Base-by-base conservation (phyloP, 2,888 invertebrate genomes). In the Leptopilina myrica region DNA sequence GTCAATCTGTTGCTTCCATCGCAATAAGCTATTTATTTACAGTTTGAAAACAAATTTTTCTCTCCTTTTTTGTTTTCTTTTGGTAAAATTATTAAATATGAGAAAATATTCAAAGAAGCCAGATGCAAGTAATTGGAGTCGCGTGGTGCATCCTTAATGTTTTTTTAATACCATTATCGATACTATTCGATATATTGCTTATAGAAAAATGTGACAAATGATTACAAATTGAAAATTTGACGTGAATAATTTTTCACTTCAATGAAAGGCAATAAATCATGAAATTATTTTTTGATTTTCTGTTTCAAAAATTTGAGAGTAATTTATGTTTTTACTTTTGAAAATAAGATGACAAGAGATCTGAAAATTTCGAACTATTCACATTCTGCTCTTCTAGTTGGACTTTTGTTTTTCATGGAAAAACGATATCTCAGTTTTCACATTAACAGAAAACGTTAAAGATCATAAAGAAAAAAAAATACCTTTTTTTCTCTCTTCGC, bases 91-190 rank as follows among this genome's bases (percentile, higher is more conserved):
- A 26, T 64, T 64, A 8, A 5, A 43, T 43, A 43, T 33, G 49
- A 69, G 26, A 69, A 8, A 53, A 69, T 33, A 73, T 56, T 56
- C 8, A 49, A 8, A 56, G 33, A 73, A 73, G 33, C 56, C 56
- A n/a, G 11, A 73, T 11, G 40, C 56, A 40, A 56, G 33, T 73
- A 73, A 73, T 73, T 14, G 14, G 14, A 69, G 56, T 73, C 53
- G 56, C 73, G 69, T 73, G 69, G 14, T 49, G 49, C 26, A 20
- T 62, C 53, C 4, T 8, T 20, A 67, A 67, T 46, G 26, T 20
- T 49, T 69, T 53, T 67, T 69, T 53, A 69, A 69, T 69, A 14
- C 69, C 12, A 69, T 26, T 69, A 26, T 53, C 69, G 26, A 69
- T 49, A 69, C 53, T 53, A 67, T 66, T 66, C 66, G 40, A 15